phyloP scores from a whole-genome alignment of 2,113 vertebrate genomes.

The Typhlomys cinereus region DNA sequence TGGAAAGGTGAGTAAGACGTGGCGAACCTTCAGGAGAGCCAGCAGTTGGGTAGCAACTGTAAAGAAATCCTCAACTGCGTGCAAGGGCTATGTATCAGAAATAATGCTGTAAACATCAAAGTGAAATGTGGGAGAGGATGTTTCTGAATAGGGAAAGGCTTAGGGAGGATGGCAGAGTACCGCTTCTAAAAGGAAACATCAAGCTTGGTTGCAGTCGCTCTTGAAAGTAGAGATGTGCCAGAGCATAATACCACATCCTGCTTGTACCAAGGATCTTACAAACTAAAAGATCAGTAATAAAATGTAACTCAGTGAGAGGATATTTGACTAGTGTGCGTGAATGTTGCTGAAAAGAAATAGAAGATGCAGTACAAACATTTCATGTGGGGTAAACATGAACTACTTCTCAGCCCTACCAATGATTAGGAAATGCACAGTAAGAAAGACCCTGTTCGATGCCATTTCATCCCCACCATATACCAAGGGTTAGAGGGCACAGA shows the following conservation, averaged over 20 bases:
- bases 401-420: not conserved
- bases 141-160: not conserved
- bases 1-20: not conserved
- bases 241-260: not conserved
- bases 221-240: not conserved
- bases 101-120: conserved; percentile 1
- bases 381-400: not conserved
- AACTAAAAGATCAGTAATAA: not conserved
- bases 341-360: not conserved
- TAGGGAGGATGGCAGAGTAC: not conserved
- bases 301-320: not conserved
- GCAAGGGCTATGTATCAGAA: not conserved
- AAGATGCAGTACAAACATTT: not conserved
- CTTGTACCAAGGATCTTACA: not conserved
- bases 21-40: not conserved
- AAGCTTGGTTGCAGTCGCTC: not conserved
- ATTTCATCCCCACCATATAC: not conserved
- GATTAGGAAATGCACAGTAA: not conserved
- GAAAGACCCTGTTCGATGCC: not conserved
- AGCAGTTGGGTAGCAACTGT: not conserved
- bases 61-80: not conserved
- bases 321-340: not conserved
- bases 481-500: not conserved
- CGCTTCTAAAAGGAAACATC: not conserved
- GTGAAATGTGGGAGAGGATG: not conserved